A percentile compares a stretch with the other conserved stretches of the same genome.
These are phyloP conservation scores for Pycnonotus jocosus DNA, from an alignment of 2,113 vertebrate genomes.

Conservation along the genomic window DNA sequence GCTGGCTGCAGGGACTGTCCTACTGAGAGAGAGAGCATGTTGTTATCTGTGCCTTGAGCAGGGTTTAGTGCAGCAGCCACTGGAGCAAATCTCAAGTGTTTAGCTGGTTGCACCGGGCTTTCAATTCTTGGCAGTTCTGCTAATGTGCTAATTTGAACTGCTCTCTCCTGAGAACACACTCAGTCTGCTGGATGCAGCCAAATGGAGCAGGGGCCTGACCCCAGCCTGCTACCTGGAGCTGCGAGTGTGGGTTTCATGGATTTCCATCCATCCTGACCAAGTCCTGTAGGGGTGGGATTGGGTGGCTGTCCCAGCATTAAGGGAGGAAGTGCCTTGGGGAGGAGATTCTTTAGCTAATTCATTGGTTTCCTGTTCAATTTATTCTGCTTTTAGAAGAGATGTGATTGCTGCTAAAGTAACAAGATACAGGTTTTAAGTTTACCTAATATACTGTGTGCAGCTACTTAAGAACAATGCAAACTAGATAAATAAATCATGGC, in stretches of 20 bases:
- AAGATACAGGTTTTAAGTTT: neutral
- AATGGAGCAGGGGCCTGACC: neutral
- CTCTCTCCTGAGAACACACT: neutral
- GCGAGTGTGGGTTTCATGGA: neutral
- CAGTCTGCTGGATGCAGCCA: neutral
- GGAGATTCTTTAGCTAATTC: neutral
- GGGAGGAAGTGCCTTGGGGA: neutral
- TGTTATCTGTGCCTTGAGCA: neutral
- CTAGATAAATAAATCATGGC: neutral
- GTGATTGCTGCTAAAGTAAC: neutral
- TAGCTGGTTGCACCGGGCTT: neutral
- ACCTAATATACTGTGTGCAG: neutral
- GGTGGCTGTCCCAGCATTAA: neutral
- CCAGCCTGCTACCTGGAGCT: neutral
- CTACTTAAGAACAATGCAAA: neutral
- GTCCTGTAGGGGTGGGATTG: neutral
- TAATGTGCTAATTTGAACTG: conserved; percentile 35
- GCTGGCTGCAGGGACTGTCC: fast-evolving
- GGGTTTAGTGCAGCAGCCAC: neutral
- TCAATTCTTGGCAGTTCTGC: conserved; percentile 37
- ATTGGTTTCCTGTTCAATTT: neutral
- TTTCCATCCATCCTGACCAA: neutral
- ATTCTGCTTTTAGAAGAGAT: neutral
- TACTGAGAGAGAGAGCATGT: fast-evolving
- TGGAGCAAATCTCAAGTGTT: conserved; percentile 14